phyloP scores from a whole-genome alignment of 2,113 vertebrate genomes.

The Xenopus tropicalis region DNA sequence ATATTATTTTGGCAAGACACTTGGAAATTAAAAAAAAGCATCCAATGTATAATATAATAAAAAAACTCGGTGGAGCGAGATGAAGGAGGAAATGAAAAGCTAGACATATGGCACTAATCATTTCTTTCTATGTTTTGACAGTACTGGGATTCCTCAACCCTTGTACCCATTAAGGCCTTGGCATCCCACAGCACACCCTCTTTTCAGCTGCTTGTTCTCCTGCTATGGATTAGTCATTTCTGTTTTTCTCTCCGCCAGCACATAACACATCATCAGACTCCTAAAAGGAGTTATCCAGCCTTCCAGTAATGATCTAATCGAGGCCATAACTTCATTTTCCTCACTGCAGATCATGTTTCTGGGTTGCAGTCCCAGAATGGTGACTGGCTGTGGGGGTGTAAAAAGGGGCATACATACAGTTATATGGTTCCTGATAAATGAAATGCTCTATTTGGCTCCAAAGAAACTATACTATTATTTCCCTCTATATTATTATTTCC shows the following conservation, averaged over 20 bases:
- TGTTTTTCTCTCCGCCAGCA: not conserved
- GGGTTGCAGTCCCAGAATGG: not conserved
- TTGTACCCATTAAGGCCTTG: constrained; percentile 16
- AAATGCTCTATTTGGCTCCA: too few species aligned
- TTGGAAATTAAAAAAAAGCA: not conserved
- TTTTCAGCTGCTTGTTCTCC: constrained; percentile 14
- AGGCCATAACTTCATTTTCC: not conserved
- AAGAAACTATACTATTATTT: too few species aligned
- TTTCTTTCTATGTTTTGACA: not conserved
- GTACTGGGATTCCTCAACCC: not conserved
- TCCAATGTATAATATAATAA: not conserved
- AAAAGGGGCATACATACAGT: too few species aligned
- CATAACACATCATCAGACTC: constrained; percentile 11
- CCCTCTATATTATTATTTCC: too few species aligned
- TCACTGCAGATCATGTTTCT: not conserved
- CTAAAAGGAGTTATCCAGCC: constrained; percentile 17
- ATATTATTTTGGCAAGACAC: not conserved
- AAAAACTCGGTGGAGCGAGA: not conserved
- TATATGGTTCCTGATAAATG: too few species aligned
- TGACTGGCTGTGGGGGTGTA: not conserved
- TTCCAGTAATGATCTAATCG: constrained; percentile 21
- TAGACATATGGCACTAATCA: not conserved
- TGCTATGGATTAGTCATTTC: constrained; percentile 19
- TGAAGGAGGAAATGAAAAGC: not conserved
- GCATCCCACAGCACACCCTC: constrained; percentile 14